Percentiles rank a stretch among this genome's conserved stretches.
Evolutionary conservation across 2,888 invertebrate genomes (phyloP).

Genomic region (Coleophora flavipennella): DNA sequence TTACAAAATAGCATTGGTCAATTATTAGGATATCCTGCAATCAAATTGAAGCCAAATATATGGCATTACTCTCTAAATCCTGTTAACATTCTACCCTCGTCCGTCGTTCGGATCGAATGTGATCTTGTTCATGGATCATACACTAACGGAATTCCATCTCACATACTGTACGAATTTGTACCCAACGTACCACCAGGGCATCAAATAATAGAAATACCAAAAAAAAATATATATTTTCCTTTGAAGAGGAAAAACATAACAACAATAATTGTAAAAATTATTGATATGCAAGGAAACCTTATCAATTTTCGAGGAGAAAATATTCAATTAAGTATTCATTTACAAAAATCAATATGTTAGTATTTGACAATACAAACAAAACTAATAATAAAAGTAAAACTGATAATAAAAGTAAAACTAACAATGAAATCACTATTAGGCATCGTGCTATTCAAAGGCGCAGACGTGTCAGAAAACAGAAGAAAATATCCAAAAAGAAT

Average conservation of each 20-base stretch:
- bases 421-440: background rate
- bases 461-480: background rate
- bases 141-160: conserved; percentile 4
- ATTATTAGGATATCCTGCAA: conserved; percentile 4
- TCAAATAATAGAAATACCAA: conserved; percentile 6
- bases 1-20: conserved; percentile 1
- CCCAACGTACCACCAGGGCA: conserved; percentile 5
- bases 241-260: conserved; percentile 8
- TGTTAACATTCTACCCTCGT: conserved; percentile 5
- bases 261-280: conserved; percentile 7
- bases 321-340: conserved; percentile 2
- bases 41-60: conserved; percentile 4
- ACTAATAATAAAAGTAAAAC: background rate
- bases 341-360: conserved; percentile 3
- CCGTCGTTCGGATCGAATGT: conserved; percentile 8
- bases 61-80: conserved; percentile 5
- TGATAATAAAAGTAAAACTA: background rate
- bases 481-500: conserved; percentile 6
- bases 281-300: conserved; percentile 6
- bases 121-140: conserved; percentile 5
- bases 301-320: conserved; percentile 7
- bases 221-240: conserved; percentile 12
- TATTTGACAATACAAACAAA: conserved; percentile 1
- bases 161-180: background rate
- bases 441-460: too few species aligned